These are phyloP conservation scores for Antitype chi DNA, from an alignment of 2,888 invertebrate species.

Conservation along the genomic window DNA sequence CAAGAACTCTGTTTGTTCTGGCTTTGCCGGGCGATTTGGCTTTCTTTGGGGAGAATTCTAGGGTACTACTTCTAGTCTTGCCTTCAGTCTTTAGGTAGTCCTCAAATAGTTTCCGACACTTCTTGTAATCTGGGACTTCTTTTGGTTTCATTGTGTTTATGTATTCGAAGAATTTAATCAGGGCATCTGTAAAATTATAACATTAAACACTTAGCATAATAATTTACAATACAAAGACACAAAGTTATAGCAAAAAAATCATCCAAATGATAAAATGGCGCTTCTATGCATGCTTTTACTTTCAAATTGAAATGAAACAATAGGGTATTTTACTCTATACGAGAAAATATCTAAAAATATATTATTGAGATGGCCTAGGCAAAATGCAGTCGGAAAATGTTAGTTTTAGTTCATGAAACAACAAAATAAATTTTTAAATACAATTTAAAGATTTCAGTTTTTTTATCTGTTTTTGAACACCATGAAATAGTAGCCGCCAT, in stretches of 20 bases:
- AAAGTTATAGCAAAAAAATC: neutral
- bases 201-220: neutral
- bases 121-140: constrained; percentile 93
- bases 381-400: too few species aligned
- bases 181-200: constrained; percentile 83
- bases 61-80: constrained; percentile 89
- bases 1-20: constrained; percentile 62
- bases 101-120: constrained; percentile 92
- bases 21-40: constrained; percentile 63
- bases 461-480: too few species aligned
- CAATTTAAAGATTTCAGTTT: too few species aligned
- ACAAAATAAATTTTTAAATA: too few species aligned
- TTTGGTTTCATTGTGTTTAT: constrained; percentile 93
- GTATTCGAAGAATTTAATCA: constrained; percentile 92
- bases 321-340: too few species aligned
- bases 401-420: too few species aligned
- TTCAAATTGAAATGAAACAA: too few species aligned
- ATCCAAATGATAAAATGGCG: neutral
- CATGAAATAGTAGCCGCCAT: too few species aligned
- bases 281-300: too few species aligned
- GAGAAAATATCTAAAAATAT: too few species aligned
- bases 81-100: constrained; percentile 92
- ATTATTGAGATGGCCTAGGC: too few species aligned
- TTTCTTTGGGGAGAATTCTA: constrained; percentile 89
- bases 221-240: neutral